Evolutionary conservation across 2,888 invertebrate species (phyloP).

Genomic region (Orthosia gracilis): DNA sequence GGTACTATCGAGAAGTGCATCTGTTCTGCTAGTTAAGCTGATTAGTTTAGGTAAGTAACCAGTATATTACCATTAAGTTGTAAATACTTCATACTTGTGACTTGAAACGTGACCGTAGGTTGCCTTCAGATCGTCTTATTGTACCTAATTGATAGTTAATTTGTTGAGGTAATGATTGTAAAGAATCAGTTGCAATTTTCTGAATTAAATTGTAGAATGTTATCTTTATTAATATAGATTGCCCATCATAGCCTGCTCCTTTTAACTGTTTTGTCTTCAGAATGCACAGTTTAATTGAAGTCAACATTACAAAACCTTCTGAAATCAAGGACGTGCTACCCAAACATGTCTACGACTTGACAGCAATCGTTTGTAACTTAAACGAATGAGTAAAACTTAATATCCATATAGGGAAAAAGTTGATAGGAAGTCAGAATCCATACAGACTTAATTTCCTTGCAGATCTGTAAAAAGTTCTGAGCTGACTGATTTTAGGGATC

Average conservation of each 20-base stretch:
- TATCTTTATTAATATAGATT: constrained; percentile 3
- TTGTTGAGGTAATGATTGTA: background rate
- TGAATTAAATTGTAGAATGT: background rate
- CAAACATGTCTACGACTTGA: background rate
- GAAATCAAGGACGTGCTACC: background rate
- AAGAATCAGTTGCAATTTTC: background rate
- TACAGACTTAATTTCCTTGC: constrained; percentile 23
- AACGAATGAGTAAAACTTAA: background rate
- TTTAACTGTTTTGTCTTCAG: background rate
- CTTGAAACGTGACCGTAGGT: constrained; percentile 28
- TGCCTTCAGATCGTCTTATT: constrained; percentile 20
- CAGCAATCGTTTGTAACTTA: background rate
- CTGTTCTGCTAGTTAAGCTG: constrained; percentile 51
- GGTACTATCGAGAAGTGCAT: constrained; percentile 37
- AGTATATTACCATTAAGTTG: constrained; percentile 28
- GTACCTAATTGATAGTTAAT: background rate
- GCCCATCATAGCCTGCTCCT: background rate
- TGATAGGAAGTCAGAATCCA: constrained; percentile 37
- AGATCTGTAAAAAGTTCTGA: background rate
- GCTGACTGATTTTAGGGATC: constrained; percentile 17
- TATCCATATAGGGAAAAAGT: background rate
- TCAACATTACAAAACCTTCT: background rate
- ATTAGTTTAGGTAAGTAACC: constrained; percentile 18
- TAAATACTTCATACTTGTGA: constrained; percentile 6
- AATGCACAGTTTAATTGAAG: background rate